Percentiles rank a stretch among this genome's conserved stretches.
Evolutionary conservation across 2,888 invertebrate species (phyloP).

Genomic region (Amphipoea oculea): DNA sequence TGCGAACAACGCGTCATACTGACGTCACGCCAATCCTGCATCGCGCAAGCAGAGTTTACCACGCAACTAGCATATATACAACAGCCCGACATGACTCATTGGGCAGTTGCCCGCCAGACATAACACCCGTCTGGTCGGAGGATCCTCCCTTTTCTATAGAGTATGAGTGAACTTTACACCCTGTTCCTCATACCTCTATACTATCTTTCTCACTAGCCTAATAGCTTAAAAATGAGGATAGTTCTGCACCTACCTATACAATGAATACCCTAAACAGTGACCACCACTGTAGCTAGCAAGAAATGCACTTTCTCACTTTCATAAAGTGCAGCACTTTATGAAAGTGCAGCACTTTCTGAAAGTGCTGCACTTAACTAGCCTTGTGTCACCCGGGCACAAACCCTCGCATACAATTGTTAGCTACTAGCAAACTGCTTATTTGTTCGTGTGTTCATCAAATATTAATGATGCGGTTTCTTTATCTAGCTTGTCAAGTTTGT

Average conservation of each 20-base stretch:
- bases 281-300: not conserved
- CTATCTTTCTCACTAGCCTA: not conserved
- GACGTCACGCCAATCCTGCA: too few relatives aligned
- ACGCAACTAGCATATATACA: too few relatives aligned
- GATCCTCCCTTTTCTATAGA: too few relatives aligned
- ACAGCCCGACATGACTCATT: too few relatives aligned
- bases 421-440: slow-evolving; percentile 4
- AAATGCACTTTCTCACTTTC: not conserved
- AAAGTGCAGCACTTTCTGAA: not conserved
- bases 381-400: not conserved
- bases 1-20: too few relatives aligned
- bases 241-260: not conserved
- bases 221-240: not conserved
- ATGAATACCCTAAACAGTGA: not conserved
- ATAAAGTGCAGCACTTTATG: not conserved
- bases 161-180: too few relatives aligned
- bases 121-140: too few relatives aligned
- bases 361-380: not conserved
- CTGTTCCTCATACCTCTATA: too few relatives aligned
- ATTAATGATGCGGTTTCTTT: slow-evolving; percentile 17
- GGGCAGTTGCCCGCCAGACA: too few relatives aligned
- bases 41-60: too few relatives aligned
- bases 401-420: not conserved
- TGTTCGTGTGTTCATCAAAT: slow-evolving; percentile 32
- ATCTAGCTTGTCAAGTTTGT: slow-evolving; percentile 34